Evolutionary conservation across 1,140 invertebrate species (phyloP).

Genomic region (Lepidurus couesii): DNA sequence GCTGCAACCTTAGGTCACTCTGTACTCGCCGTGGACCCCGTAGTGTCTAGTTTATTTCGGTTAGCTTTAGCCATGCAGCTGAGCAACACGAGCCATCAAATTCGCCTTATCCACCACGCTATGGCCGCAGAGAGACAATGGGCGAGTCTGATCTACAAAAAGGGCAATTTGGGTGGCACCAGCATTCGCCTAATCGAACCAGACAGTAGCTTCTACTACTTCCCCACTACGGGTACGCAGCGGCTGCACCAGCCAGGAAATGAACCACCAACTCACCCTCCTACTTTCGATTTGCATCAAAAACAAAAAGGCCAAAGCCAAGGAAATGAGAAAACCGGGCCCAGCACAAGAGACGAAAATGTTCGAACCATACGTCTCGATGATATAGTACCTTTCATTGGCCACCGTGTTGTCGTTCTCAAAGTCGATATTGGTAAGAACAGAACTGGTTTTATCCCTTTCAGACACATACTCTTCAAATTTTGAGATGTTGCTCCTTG

Average conservation of each 20-base stretch:
- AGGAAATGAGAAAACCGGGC: background rate
- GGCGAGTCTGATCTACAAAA: conserved; percentile 37
- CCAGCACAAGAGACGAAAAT: background rate
- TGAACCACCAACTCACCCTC: background rate
- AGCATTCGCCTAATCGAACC: conserved; percentile 36
- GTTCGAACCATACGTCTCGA: conserved; percentile 17
- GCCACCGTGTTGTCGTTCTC: background rate
- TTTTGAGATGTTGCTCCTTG: background rate
- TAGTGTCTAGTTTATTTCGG: conserved; percentile 37
- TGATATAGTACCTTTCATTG: background rate
- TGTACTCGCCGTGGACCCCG: conserved; percentile 43
- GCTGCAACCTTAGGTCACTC: conserved; percentile 40
- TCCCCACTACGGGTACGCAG: background rate
- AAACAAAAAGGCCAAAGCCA: background rate
- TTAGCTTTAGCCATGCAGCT: conserved; percentile 39
- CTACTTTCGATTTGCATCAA: background rate
- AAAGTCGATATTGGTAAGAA: conserved; percentile 13
- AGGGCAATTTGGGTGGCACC: conserved; percentile 41
- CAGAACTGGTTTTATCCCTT: background rate
- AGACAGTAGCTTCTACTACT: conserved; percentile 22
- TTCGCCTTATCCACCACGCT: conserved; percentile 40
- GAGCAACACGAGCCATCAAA: conserved; percentile 36
- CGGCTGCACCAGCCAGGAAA: background rate
- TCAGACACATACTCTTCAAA: background rate
- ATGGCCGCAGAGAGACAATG: conserved; percentile 38